These are phyloP conservation scores for Lithophane leautieri DNA, from an alignment of 2,888 invertebrate species.

Conservation along the genomic window DNA sequence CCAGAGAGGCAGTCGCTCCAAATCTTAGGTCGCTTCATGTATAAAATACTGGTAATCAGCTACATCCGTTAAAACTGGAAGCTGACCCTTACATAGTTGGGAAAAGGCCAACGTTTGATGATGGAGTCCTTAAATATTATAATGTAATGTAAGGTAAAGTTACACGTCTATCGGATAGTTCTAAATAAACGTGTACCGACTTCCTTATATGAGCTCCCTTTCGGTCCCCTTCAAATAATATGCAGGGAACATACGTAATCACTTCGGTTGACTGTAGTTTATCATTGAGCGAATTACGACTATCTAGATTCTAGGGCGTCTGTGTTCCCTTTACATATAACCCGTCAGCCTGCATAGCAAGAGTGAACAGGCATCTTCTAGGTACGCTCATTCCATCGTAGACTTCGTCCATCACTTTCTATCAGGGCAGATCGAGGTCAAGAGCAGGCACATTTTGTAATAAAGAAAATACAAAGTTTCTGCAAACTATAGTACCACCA, in stretches of 20 bases:
- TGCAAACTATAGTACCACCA: neutral
- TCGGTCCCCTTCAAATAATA: neutral
- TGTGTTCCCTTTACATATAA: neutral
- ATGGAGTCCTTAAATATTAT: neutral
- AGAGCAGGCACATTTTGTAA: neutral
- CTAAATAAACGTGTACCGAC: neutral
- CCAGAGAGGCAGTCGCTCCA: too few relatives aligned
- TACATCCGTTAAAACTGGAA: neutral
- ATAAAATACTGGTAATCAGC: neutral
- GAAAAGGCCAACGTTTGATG: neutral
- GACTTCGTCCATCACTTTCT: neutral
- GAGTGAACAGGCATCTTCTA: too few relatives aligned
- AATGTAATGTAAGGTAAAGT: neutral
- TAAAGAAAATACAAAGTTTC: neutral
- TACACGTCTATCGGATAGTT: neutral
- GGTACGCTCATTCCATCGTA: neutral
- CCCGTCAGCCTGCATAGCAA: neutral
- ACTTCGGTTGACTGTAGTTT: neutral
- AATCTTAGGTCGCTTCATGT: too few relatives aligned
- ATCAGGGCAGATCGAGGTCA: neutral
- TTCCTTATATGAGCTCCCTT: neutral
- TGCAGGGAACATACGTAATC: neutral
- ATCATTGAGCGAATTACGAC: slow-evolving; percentile 1
- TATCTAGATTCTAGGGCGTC: too few relatives aligned
- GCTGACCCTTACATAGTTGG: neutral